Conservation (phyloP, 1,140 invertebrate genomes). For the Dendroctonus valens region DNA sequence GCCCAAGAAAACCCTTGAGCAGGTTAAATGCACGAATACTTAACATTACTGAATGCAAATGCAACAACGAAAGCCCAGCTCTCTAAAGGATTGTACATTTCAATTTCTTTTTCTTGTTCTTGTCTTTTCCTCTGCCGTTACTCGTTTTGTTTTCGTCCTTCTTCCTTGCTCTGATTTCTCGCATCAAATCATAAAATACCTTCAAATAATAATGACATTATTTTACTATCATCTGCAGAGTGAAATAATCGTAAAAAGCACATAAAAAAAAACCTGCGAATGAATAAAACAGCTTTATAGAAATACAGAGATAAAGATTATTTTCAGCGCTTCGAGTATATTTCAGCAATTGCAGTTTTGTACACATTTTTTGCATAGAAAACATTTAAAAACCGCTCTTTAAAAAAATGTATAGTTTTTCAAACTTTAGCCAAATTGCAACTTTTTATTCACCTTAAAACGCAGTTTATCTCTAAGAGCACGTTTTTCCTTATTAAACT, state of each 20-base stretch:
- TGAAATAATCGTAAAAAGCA: background rate
- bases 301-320: background rate
- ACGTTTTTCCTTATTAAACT: no score
- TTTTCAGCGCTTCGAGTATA: background rate
- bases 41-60: background rate
- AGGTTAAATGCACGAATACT: slow-evolving; percentile 1
- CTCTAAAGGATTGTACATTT: slow-evolving; percentile 90
- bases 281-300: slow-evolving; percentile 2
- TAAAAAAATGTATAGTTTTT: no score
- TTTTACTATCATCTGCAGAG: background rate
- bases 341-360: background rate
- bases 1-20: background rate
- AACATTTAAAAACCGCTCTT: background rate
- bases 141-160: slow-evolving; percentile 89
- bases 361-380: no score
- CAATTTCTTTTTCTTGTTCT: slow-evolving; percentile 85
- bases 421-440: no score
- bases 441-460: no score
- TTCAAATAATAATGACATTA: slow-evolving; percentile 55
- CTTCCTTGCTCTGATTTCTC: slow-evolving; percentile 93
- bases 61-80: background rate
- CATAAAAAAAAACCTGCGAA: background rate
- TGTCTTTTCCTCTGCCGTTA: slow-evolving; percentile 86
- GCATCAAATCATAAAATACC: slow-evolving; percentile 98
- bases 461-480: no score